Base-by-base conservation (phyloP, 2,113 vertebrate genomes). In the Oceanites oceanicus region DNA sequence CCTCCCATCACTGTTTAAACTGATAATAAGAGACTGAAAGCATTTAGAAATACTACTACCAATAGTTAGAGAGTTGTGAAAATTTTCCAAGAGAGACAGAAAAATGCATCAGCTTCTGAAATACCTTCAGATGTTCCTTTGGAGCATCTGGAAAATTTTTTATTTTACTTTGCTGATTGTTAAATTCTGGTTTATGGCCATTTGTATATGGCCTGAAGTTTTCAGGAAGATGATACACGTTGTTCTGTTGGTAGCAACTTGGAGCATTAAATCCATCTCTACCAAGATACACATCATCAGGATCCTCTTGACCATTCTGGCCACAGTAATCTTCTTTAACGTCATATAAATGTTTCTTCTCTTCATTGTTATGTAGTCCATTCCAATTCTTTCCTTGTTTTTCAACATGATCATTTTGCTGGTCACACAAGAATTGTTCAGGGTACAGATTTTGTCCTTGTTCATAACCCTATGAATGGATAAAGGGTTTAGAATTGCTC, bases 81-180 rank as follows among this genome's bases (percentile, higher is more conserved):
- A 80, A 58, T 23, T 61, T 91, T 49, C 17, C 18, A 77, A 44
- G 30, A 68, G 19, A 61, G 26, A 71, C 16, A 92, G 32, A 78
- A 86, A 88, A 86, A 59, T 2, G 6, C 4, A 49, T n/a, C 76
- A 78, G 45, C 20, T 94, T 85, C 91, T 86, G 50, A 67, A 93
- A 87, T 96, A 99, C 99, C 98, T 99, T 98, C 97, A 98, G 98
- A 88, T 97, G 96, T 53, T 98, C 98, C 40, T 98, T 97, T 17
- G 97, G 67, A 77, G 92, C 49, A 85, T 97, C 97, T 56, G 98
- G 88, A 74, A 98, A 96, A 68, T 73, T 94, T 77, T 97, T 62
- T 58, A 96, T 86, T 86, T 96, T 97, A 86, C 47, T 86, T 91
- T 97, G 96, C 13, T 96, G 98, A 23, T 86, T 97, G 88, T 56